phyloP scores from a whole-genome alignment of 2,888 invertebrate species.

The Polylopha cassiicola region DNA sequence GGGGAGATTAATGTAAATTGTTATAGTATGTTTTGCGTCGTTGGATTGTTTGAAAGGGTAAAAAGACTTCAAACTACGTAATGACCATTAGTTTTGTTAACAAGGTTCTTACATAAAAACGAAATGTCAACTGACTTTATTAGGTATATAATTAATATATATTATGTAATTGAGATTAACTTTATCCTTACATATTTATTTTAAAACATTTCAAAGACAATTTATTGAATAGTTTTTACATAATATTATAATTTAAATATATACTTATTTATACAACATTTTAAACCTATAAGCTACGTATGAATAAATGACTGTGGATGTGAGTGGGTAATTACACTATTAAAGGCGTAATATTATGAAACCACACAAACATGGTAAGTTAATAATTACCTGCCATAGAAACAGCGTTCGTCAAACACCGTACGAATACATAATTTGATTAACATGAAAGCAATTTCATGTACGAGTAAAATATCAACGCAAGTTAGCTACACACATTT shows the following conservation, averaged over 20 bases:
- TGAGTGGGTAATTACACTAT: no score
- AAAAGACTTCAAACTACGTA: no score
- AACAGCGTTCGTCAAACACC: constrained; percentile 39
- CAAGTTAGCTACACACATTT: constrained; percentile 35
- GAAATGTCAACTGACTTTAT: constrained; percentile 1
- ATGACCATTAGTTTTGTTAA: not conserved
- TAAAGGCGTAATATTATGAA: no score
- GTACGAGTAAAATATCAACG: constrained; percentile 54
- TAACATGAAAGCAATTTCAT: constrained; percentile 66
- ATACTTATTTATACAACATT: no score
- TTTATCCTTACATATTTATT: constrained; percentile 7
- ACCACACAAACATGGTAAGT: no score
- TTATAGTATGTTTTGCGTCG: constrained; percentile 1
- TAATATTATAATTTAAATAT: no score
- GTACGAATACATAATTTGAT: constrained; percentile 66
- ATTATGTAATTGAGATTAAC: constrained; percentile 3
- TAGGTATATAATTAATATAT: no score
- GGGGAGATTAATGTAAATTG: constrained; percentile 1
- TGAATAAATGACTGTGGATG: no score
- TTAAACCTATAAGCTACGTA: no score
- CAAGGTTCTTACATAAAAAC: not conserved
- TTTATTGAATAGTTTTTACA: no score
- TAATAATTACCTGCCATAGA: constrained; percentile 43
- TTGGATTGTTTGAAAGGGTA: no score
- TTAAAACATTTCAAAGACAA: no score